phyloP scores from a whole-genome alignment of 2,113 vertebrate genomes.

The Taurulus bubalis region DNA sequence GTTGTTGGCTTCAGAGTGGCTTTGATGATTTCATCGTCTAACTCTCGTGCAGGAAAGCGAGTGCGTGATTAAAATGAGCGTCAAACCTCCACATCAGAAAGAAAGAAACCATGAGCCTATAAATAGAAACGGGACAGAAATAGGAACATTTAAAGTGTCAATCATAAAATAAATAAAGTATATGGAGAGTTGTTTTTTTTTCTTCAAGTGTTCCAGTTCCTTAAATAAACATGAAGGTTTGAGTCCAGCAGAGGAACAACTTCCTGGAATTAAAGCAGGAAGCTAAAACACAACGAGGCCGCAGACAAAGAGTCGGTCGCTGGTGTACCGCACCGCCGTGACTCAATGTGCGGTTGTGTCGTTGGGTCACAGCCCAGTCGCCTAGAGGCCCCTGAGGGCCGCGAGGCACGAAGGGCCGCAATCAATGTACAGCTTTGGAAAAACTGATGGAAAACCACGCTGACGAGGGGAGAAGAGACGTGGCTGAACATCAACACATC shows the following conservation, averaged over 20 bases:
- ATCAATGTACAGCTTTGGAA: constrained; percentile 80
- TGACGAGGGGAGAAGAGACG: too few species aligned
- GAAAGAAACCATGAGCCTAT: constrained; percentile 12
- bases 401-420: constrained; percentile 60
- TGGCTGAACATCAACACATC: constrained; percentile 5
- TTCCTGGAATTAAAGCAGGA: constrained; percentile 4
- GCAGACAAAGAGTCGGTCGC: constrained; percentile 21
- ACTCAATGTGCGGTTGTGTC: too few species aligned
- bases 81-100: too few species aligned
- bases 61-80: too few species aligned
- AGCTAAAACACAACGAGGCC: constrained; percentile 55
- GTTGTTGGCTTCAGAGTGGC: too few species aligned
- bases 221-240: constrained; percentile 61
- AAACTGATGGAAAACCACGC: constrained; percentile 79
- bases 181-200: not conserved
- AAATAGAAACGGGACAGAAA: constrained; percentile 31
- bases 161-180: constrained; percentile 7
- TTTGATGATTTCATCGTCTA: too few species aligned
- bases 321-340: too few species aligned
- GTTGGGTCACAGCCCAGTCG: constrained; percentile 60
- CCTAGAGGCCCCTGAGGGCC: constrained; percentile 59
- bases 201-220: constrained; percentile 25
- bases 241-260: too few species aligned
- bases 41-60: too few species aligned
- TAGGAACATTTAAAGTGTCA: constrained; percentile 31